Conservation (phyloP, 2,797 vertebrate genomes). For the Acestrorhynchus altus region DNA sequence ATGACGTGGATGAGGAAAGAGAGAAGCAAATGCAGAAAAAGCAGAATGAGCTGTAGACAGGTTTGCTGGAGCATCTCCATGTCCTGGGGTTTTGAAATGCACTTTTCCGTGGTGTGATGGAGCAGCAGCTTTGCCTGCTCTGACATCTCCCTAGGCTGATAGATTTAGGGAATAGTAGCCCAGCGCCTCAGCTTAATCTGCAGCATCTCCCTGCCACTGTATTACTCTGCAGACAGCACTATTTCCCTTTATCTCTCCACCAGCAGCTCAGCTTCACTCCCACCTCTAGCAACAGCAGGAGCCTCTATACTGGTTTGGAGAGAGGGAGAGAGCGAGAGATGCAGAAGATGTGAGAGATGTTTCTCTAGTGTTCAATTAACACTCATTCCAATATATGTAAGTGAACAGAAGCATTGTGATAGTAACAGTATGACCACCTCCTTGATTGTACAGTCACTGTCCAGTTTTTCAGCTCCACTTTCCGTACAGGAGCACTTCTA, state of each 20-base stretch:
- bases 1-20: not conserved
- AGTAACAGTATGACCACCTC: too few relatives aligned
- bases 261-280: constrained; percentile 63
- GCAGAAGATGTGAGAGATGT: not conserved
- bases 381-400: too few relatives aligned
- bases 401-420: too few relatives aligned
- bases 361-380: too few relatives aligned
- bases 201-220: constrained; percentile 71
- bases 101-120: constrained; percentile 72
- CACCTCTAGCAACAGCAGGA: constrained; percentile 64
- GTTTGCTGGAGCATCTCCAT: not conserved
- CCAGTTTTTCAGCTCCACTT: too few relatives aligned
- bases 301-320: constrained; percentile 8
- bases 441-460: too few relatives aligned
- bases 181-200: constrained; percentile 67
- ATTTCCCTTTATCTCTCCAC: constrained; percentile 77
- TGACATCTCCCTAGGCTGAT: constrained; percentile 72
- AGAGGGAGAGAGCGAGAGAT: constrained; percentile 44
- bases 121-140: constrained; percentile 65
- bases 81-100: constrained; percentile 48
- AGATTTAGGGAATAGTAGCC: constrained; percentile 78
- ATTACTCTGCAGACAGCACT: constrained; percentile 76
- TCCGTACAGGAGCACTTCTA: too few relatives aligned
- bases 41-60: not conserved
- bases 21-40: not conserved